A percentile compares a stretch with the other conserved stretches of the same genome.
Evolutionary conservation across 2,113 vertebrate genomes (phyloP).

Genomic region (Delphinus delphis): DNA sequence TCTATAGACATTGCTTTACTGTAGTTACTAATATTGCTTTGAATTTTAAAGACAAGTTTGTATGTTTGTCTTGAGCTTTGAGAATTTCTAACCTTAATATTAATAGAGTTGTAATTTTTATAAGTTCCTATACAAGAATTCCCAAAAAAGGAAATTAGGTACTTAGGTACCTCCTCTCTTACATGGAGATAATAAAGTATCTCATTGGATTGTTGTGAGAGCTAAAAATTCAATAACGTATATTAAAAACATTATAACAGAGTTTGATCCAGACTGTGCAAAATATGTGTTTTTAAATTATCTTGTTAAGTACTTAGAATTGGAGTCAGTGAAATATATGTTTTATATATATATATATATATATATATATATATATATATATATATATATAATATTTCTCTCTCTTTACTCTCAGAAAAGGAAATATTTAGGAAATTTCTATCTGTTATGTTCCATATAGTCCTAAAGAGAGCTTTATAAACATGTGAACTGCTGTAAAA

Average conservation of each 20-base stretch:
- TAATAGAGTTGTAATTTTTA: not conserved
- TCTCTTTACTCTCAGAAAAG: not conserved
- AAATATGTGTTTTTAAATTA: not conserved
- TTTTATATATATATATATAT: too few relatives aligned
- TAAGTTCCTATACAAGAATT: not conserved
- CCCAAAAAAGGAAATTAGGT: not conserved
- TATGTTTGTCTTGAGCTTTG: constrained; percentile 14
- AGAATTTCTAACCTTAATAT: not conserved
- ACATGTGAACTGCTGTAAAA: not conserved
- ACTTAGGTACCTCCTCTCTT: not conserved
- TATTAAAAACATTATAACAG: not conserved
- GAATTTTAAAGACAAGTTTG: not conserved
- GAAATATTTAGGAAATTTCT: not conserved
- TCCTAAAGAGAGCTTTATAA: not conserved
- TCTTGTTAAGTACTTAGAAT: not conserved
- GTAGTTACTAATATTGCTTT: not conserved
- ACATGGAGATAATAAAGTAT: not conserved
- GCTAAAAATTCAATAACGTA: not conserved
- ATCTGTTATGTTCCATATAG: not conserved
- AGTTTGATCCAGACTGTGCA: not conserved
- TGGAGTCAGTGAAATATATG: not conserved
- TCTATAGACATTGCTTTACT: not conserved
- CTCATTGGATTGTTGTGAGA: not conserved
- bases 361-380: too few relatives aligned
- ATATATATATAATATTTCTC: not conserved